A percentile compares a stretch with the other conserved stretches of the same genome.
phyloP scores from a whole-genome alignment of 1,140 invertebrate species.

The Ganaspis sp. region DNA sequence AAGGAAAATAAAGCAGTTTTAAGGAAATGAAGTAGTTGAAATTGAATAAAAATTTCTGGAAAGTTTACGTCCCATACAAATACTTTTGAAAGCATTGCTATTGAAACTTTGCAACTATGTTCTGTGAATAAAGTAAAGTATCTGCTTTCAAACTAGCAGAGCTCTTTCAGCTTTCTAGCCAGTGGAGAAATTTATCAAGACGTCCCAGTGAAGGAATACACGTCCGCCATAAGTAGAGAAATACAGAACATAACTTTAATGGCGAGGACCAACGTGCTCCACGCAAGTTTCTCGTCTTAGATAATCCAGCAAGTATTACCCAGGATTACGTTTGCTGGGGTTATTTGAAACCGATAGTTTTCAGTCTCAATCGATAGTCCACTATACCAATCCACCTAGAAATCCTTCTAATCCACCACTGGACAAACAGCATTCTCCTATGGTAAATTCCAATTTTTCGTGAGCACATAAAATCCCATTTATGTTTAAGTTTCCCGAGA shows the following conservation, averaged over 20 bases:
- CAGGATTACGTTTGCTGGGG: slow-evolving; percentile 9
- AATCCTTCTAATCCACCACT: neutral
- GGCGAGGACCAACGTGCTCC: neutral
- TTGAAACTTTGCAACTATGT: slow-evolving; percentile 18
- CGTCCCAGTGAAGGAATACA: neutral
- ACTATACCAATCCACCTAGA: neutral
- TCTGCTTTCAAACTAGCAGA: slow-evolving; percentile 14
- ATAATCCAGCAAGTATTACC: slow-evolving; percentile 10
- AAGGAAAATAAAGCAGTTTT: neutral
- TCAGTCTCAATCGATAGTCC: slow-evolving; percentile 16
- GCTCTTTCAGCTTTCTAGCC: slow-evolving; percentile 23
- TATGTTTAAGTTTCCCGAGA: neutral
- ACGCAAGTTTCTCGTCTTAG: slow-evolving; percentile 7
- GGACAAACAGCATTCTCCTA: neutral
- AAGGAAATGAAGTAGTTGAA: neutral
- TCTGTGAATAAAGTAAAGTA: slow-evolving; percentile 23
- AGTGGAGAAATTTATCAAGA: slow-evolving; percentile 17
- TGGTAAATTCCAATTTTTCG: slow-evolving; percentile 20
- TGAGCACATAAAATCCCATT: neutral
- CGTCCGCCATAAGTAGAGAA: neutral
- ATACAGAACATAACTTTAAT: slow-evolving; percentile 20
- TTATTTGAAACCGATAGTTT: neutral
- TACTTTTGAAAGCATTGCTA: slow-evolving; percentile 7
- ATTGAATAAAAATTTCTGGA: slow-evolving; percentile 4
- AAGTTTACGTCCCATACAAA: slow-evolving; percentile 1